A percentile compares a stretch with the other conserved stretches of the same genome.
phyloP scores from a whole-genome alignment of 2,888 invertebrate genomes.

The Pasiphila rectangulata region DNA sequence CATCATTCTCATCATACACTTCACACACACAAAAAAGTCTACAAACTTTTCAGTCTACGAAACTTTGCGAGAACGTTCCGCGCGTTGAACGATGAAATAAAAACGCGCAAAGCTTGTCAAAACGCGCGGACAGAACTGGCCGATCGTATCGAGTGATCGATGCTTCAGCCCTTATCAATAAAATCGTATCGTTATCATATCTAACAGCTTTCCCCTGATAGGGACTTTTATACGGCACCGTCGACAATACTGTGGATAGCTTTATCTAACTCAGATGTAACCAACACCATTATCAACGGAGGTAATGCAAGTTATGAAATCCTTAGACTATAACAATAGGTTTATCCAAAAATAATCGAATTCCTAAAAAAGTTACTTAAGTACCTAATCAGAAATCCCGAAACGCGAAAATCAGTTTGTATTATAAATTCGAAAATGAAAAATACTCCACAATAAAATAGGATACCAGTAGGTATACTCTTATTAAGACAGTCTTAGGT shows the following conservation, averaged over 20 bases:
- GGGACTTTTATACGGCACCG: constrained; percentile 69
- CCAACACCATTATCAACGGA: constrained; percentile 44
- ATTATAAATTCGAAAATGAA: too few relatives aligned
- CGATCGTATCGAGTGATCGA: constrained; percentile 75
- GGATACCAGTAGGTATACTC: too few relatives aligned
- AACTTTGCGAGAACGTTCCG: not conserved
- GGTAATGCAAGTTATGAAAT: constrained; percentile 49
- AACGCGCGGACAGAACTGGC: constrained; percentile 30
- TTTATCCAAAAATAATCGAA: too few relatives aligned
- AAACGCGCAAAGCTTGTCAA: constrained; percentile 16
- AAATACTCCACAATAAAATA: too few relatives aligned
- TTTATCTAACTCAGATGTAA: constrained; percentile 67
- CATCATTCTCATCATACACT: constrained; percentile 79
- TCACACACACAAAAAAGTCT: constrained; percentile 14
- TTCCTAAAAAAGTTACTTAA: too few relatives aligned
- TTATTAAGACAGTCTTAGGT: too few relatives aligned
- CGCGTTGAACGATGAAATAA: too few relatives aligned
- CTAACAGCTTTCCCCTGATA: constrained; percentile 73
- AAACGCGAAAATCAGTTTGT: too few relatives aligned
- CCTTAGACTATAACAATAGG: constrained; percentile 50
- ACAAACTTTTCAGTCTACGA: not conserved
- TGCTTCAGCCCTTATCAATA: constrained; percentile 75
- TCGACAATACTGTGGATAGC: constrained; percentile 61
- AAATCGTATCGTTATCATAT: constrained; percentile 78
- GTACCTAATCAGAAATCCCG: too few relatives aligned